A percentile compares a stretch with the other conserved stretches of the same genome.
Evolutionary conservation across 2,888 invertebrate species (phyloP).

Genomic region (Drosophila subsilvestris): DNA sequence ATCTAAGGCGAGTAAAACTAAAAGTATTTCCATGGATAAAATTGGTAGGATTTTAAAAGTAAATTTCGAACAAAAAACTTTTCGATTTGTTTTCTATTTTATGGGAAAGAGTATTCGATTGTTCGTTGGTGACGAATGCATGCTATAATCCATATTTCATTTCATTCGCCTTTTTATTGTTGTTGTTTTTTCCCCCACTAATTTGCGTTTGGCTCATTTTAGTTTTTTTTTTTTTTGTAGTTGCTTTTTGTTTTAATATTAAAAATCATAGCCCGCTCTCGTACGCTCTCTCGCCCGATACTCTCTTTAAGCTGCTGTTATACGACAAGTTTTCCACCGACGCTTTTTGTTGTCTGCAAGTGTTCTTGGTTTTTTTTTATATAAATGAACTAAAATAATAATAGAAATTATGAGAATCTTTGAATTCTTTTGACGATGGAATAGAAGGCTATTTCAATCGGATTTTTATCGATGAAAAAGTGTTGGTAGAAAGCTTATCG

Average conservation of each 20-base stretch:
- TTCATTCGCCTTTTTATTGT: constrained; percentile 6
- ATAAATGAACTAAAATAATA: too few relatives aligned
- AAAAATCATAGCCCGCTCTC: constrained; percentile 25
- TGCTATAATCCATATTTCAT: constrained; percentile 15
- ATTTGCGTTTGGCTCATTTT: constrained; percentile 66
- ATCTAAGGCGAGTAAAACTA: too few relatives aligned
- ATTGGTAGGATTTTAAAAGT: too few relatives aligned
- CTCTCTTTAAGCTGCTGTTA: constrained; percentile 3
- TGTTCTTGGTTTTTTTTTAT: neutral
- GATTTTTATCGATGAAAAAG: neutral
- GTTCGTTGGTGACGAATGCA: neutral
- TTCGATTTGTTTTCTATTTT: too few relatives aligned
- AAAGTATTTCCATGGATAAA: neutral
- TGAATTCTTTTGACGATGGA: neutral
- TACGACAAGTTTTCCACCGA: neutral
- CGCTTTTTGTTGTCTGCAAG: neutral
- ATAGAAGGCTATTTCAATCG: neutral
- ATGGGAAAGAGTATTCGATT: constrained; percentile 15
- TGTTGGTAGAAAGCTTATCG: neutral
- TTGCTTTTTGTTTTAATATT: constrained; percentile 34
- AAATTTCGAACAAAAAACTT: too few relatives aligned
- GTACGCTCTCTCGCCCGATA: constrained; percentile 25
- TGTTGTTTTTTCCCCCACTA: constrained; percentile 56
- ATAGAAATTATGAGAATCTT: too few relatives aligned
- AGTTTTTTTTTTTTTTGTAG: constrained; percentile 55